Evolutionary conservation across 2,113 vertebrate species (phyloP), one percentile per base, ranked within the genome.

Genomic region (Sclerurus mexicanus): DNA sequence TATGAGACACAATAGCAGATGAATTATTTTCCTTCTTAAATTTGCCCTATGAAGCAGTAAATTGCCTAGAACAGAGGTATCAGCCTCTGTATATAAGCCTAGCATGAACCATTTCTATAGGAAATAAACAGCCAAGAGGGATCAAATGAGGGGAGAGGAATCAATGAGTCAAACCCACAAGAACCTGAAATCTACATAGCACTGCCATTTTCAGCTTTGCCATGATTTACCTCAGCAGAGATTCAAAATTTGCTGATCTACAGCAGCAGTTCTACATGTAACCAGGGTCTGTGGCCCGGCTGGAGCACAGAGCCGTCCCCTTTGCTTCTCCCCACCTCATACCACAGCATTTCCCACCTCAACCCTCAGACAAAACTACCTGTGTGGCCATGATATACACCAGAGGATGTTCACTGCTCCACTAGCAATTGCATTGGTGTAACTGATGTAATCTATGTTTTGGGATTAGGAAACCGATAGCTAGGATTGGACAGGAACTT

Each of bases 91-190:
- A 21, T 33, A 21, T 47, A 56, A 80, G 17, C 35, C 25, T 53
- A 85, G 22, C 1, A 3, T 0, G 0, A 4, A 1, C 23, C 1
- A 1, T 53, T 87, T 82, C 53, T 47, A 6, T 12, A 55, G 49
- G 18, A 95, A 44, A 68, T 19, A 85, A 82, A 60, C 14, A 71
- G 24, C 24, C 33, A 46, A 52, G 7, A 31, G 9, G 7, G 14
- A 9, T 46, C 82, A 66, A 67, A 55, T 30, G 23, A 83, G 27
- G 72, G 18, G 6, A 84, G 16, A 80, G 33, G 9, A 42, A 56
- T 69, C 66, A 53, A 42, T 37, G 22, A 37, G 15, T 28, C 19
- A 11, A 72, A 83, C 12, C 9, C 9, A 46, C 46, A 62, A 11
- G 17, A 59, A 37, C 3, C 12, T n/a, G 12, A 55, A 59, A 16